A percentile compares a stretch with the other conserved stretches of the same genome.
phyloP scores from a whole-genome alignment of 2,888 invertebrate genomes.

The Eupithecia vulgata region DNA sequence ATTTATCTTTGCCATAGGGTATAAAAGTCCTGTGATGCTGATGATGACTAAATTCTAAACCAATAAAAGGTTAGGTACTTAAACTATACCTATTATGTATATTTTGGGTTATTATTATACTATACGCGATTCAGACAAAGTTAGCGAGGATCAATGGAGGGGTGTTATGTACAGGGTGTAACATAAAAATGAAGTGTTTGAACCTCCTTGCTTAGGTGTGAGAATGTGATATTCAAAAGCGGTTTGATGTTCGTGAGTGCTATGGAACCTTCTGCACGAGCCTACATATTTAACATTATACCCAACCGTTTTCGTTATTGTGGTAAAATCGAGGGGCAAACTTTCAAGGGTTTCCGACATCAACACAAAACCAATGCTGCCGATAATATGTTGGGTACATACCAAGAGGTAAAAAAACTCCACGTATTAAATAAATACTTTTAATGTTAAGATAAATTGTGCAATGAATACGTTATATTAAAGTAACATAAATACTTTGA shows the following conservation, averaged over 20 bases:
- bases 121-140: constrained; percentile 28
- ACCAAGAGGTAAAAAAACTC: neutral
- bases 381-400: constrained; percentile 27
- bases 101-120: constrained; percentile 25
- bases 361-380: constrained; percentile 55
- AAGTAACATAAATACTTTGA: too few species aligned
- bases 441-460: neutral
- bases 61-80: neutral
- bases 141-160: constrained; percentile 28
- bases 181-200: constrained; percentile 38
- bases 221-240: constrained; percentile 46
- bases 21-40: neutral
- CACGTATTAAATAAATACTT: neutral
- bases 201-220: constrained; percentile 41
- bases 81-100: constrained; percentile 1
- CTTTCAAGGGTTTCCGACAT: constrained; percentile 51
- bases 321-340: constrained; percentile 60
- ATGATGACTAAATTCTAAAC: neutral
- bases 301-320: constrained; percentile 62
- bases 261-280: constrained; percentile 56
- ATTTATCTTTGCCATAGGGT: neutral
- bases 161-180: constrained; percentile 12
- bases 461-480: neutral
- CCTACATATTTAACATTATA: constrained; percentile 57
- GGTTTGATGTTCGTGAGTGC: constrained; percentile 52